Conservation (phyloP, 1,140 invertebrate species). For the Aphelenchoides avenae region DNA sequence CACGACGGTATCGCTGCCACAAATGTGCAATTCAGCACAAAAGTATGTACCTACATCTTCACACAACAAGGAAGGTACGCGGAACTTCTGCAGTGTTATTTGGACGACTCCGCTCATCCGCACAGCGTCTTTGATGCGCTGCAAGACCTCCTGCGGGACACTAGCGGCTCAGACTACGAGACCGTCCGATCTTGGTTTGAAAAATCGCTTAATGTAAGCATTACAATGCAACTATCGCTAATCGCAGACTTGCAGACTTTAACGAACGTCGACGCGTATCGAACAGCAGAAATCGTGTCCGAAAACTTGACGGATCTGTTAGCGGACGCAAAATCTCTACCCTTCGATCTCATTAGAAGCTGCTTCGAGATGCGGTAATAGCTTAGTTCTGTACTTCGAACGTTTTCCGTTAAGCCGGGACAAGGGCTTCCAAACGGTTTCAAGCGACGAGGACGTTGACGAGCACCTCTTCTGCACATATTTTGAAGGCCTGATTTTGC, state of each 20-base stretch:
- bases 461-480: conserved; percentile 40
- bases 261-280: conserved; percentile 1
- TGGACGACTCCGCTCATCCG: conserved; percentile 19
- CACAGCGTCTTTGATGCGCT: too few relatives aligned
- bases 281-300: conserved; percentile 20
- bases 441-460: conserved; percentile 45
- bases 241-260: conserved; percentile 8
- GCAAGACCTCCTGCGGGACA: too few relatives aligned
- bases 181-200: conserved; percentile 8
- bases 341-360: conserved; percentile 28
- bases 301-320: conserved; percentile 8
- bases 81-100: conserved; percentile 38
- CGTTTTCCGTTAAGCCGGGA: conserved; percentile 25
- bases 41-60: conserved; percentile 47
- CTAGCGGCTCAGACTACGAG: too few relatives aligned
- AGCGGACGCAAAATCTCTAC: conserved; percentile 6
- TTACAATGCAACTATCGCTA: neutral
- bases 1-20: neutral
- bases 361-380: conserved; percentile 43
- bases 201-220: neutral
- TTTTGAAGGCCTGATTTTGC: conserved; percentile 36
- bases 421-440: conserved; percentile 23
- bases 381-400: conserved; percentile 2
- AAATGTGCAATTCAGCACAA: conserved; percentile 26
- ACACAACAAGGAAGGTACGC: conserved; percentile 26